Evolutionary conservation across 2,113 vertebrate genomes (phyloP), one percentile per base, ranked within the genome.

Genomic region (Xyliphius kryptos): DNA sequence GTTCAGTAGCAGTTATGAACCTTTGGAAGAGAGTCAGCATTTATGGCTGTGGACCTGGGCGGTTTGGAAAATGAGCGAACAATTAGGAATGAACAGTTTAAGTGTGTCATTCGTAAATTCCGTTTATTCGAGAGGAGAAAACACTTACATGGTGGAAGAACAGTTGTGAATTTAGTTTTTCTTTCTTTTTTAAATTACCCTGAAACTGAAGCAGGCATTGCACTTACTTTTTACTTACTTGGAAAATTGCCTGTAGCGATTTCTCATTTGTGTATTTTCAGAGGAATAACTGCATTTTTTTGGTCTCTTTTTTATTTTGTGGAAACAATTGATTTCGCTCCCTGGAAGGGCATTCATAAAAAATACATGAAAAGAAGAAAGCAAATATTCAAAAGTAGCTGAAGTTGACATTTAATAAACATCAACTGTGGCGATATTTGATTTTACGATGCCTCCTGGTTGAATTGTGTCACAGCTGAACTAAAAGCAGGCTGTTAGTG

Each of bases 341-440:
- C 14, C 48, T 68, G 40, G 56, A 70, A 37, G 69, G 56, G 32
- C 51, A 47, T 69, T 71, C 14, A 66, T 66, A 36, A 56, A n/a
- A 46, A 54, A 65, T 53, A 20, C 41, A 47, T 59, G 62, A 71
- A 73, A 81, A 69, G 56, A 72, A 61, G 62, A 66, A 70, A 61
- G 21, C 53, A 58, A 49, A 47, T 74, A 65, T 57, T 66, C 48
- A 67, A 67, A 69, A 71, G 16, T 70, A 67, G 60, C 73, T 59
- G 56, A 60, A 63, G 70, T 57, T 67, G 65, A 63, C 37, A 36
- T 40, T 51, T 36, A 82, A 81, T 81, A 85, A 87, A 83, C 60
- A 73, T 67, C 53, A 6, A 55, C 68, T 68, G 61, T 69, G 44
- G 19, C 56, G 32, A 38, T 32, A 55, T 41, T 12, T 50, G 17